Conservation (phyloP, 2,888 invertebrate genomes). For the Drosophila neotestacea region DNA sequence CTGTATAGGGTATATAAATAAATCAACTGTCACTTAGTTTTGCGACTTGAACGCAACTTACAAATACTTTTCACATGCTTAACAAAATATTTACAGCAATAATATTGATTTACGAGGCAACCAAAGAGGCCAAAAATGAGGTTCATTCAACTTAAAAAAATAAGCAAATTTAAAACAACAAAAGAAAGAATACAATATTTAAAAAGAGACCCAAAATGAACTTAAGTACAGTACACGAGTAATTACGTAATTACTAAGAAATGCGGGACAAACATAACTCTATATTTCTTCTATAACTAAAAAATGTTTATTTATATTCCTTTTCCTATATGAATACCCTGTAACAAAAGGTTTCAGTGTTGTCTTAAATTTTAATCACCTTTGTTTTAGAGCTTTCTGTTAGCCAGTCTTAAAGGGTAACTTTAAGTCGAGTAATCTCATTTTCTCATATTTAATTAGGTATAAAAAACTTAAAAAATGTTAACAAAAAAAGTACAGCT, state of each 20-base stretch:
- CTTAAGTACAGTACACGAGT: slow-evolving; percentile 17
- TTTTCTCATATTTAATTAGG: not conserved
- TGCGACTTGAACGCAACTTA: slow-evolving; percentile 21
- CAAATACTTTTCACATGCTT: slow-evolving; percentile 35
- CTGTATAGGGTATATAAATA: not conserved
- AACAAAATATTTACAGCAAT: slow-evolving; percentile 54
- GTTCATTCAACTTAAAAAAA: slow-evolving; percentile 58
- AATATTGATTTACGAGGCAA: slow-evolving; percentile 63
- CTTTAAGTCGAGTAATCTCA: not conserved
- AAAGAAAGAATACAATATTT: slow-evolving; percentile 5
- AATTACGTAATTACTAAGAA: slow-evolving; percentile 26
- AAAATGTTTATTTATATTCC: not conserved
- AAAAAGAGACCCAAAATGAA: slow-evolving; percentile 5
- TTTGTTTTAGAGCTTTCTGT: not conserved
- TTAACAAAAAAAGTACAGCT: not conserved
- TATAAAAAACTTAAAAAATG: not conserved
- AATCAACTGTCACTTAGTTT: slow-evolving; percentile 18
- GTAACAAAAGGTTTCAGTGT: too few relatives aligned
- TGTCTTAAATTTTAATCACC: too few relatives aligned
- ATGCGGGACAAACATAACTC: not conserved
- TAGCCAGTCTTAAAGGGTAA: not conserved
- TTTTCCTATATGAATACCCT: not conserved
- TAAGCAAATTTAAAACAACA: slow-evolving; percentile 3
- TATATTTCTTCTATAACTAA: not conserved
- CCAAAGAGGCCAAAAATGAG: slow-evolving; percentile 14